These are phyloP conservation scores for Caenorhabditis doughertyi DNA, from an alignment of 2,888 invertebrate species.

Conservation along the genomic window DNA sequence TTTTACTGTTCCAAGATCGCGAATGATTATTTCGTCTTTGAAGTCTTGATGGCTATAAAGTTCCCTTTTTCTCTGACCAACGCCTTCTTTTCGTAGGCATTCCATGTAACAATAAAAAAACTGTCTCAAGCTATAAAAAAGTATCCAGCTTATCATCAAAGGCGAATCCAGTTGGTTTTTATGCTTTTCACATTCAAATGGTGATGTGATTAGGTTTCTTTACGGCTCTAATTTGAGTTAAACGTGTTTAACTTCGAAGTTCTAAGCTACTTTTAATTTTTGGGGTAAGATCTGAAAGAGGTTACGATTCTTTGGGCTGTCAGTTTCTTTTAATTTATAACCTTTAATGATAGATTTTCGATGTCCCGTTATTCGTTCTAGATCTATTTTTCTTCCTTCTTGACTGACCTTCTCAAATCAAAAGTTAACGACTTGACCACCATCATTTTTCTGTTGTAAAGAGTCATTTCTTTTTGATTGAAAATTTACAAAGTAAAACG, in stretches of 20 bases:
- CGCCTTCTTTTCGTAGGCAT: background rate
- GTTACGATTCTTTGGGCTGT: too few species aligned
- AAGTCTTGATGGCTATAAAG: too few species aligned
- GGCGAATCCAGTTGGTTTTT: background rate
- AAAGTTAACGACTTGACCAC: too few species aligned
- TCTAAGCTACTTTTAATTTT: too few species aligned
- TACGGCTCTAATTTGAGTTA: too few species aligned
- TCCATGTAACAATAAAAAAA: background rate
- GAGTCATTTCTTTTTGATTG: background rate
- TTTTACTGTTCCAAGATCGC: background rate
- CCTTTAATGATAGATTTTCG: background rate
- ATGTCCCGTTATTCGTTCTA: too few species aligned
- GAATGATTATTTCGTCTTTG: background rate
- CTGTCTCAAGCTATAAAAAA: background rate
- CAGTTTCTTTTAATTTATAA: too few species aligned
- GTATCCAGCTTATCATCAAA: background rate
- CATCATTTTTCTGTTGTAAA: background rate
- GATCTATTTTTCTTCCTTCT: too few species aligned
- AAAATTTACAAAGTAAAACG: background rate
- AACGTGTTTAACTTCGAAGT: too few species aligned
- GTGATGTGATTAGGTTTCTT: background rate
- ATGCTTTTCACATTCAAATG: background rate
- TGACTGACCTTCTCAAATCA: background rate
- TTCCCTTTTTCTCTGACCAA: background rate
- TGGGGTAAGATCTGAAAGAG: too few species aligned